Evolutionary conservation across 2,797 vertebrate species (phyloP).

Genomic region (Garrulus glandarius): DNA sequence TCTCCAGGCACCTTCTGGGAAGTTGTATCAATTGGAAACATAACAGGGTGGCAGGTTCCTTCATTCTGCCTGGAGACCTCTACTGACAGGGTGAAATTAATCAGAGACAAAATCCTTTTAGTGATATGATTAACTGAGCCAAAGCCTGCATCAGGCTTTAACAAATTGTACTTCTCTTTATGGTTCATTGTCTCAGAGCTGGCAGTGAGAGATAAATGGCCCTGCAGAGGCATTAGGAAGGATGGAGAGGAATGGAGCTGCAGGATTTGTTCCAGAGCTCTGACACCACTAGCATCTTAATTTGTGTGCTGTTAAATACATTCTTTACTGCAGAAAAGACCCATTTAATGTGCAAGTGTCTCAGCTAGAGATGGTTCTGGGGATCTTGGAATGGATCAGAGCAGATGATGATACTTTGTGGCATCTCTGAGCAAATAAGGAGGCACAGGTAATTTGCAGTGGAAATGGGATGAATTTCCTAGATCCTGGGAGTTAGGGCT

Average conservation of each 20-base stretch:
- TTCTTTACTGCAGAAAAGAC: neutral
- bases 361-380: neutral
- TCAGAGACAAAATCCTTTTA: slow-evolving; percentile 56
- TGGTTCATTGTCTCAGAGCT: slow-evolving; percentile 16
- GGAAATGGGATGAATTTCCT: neutral
- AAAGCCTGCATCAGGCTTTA: neutral
- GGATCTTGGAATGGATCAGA: neutral
- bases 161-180: neutral
- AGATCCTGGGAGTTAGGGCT: neutral
- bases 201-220: neutral
- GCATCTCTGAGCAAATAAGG: neutral
- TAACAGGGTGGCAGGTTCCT: neutral
- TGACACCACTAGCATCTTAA: neutral
- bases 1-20: slow-evolving; percentile 10
- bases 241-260: neutral
- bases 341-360: neutral
- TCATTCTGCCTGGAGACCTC: neutral
- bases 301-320: neutral
- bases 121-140: slow-evolving; percentile 15
- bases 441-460: neutral
- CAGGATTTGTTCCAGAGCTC: neutral
- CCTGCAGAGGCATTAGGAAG: neutral
- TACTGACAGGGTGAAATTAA: slow-evolving; percentile 15
- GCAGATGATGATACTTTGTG: neutral
- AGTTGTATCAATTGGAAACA: neutral